These are phyloP conservation scores for Stramonita haemastoma DNA, from an alignment of 2,888 invertebrate genomes.

Conservation along the genomic window DNA sequence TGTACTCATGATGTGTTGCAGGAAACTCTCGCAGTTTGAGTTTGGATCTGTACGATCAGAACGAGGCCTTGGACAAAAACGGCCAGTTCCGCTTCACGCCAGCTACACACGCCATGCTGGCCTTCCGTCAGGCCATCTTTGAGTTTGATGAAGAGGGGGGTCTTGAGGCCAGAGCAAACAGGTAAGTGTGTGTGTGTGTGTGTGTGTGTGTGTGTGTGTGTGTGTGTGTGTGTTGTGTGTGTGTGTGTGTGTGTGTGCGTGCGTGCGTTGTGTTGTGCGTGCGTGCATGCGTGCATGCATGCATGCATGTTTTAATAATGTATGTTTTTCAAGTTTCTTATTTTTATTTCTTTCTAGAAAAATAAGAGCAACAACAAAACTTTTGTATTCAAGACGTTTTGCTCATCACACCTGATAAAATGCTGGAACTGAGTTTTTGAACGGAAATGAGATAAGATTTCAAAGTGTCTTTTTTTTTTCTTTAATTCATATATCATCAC, in stretches of 20 bases:
- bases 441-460: no score
- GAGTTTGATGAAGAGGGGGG: constrained; percentile 78
- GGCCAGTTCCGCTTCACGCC: constrained; percentile 80
- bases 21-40: constrained; percentile 76
- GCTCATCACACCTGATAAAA: no score
- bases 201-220: neutral
- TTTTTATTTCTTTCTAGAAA: no score
- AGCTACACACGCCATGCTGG: constrained; percentile 79
- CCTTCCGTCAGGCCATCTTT: constrained; percentile 77
- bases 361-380: no score
- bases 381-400: no score
- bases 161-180: constrained; percentile 71
- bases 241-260: neutral
- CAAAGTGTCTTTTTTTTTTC: no score
- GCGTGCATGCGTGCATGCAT: neutral
- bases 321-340: no score
- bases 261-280: neutral
- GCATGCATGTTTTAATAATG: neutral
- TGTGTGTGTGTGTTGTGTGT: neutral
- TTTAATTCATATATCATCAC: no score
- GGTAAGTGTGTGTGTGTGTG: constrained; percentile 60
- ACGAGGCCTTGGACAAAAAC: constrained; percentile 75
- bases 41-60: constrained; percentile 78
- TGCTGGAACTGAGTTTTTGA: no score
- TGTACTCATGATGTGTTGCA: constrained; percentile 46